Evolutionary conservation across 2,888 invertebrate genomes (phyloP).

Genomic region (Drosophila demipolita): DNA sequence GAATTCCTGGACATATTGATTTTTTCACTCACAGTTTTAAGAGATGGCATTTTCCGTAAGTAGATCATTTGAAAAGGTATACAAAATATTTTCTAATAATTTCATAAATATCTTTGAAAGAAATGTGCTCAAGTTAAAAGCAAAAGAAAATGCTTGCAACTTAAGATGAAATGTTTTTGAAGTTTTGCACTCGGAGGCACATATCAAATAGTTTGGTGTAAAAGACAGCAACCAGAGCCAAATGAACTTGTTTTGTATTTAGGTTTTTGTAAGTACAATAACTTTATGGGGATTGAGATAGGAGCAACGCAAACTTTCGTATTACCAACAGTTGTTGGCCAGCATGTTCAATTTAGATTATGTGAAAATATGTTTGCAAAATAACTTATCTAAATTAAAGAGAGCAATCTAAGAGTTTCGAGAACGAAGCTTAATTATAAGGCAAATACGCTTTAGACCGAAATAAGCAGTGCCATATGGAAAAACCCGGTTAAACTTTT

Average conservation of each 20-base stretch:
- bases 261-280: conserved; percentile 24
- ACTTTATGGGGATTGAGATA: conserved; percentile 64
- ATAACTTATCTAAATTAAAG: conserved; percentile 35
- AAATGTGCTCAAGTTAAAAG: conserved; percentile 46
- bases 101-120: conserved; percentile 69
- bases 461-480: conserved; percentile 19
- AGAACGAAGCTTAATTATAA: conserved; percentile 50
- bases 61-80: conserved; percentile 2
- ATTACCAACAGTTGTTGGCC: conserved; percentile 57
- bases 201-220: conserved; percentile 51
- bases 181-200: conserved; percentile 32
- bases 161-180: conserved; percentile 71
- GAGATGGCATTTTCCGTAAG: neutral
- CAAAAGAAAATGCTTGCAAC: conserved; percentile 28
- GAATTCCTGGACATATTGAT: neutral
- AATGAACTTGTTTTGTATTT: neutral
- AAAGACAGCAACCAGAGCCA: conserved; percentile 11
- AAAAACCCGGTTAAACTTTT: conserved; percentile 42
- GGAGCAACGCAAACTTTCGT: conserved; percentile 48
- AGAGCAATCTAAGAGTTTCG: conserved; percentile 22
- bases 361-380: conserved; percentile 34
- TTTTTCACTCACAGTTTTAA: conserved; percentile 1
- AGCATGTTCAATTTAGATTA: conserved; percentile 58
- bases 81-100: conserved; percentile 64
- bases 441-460: conserved; percentile 30